Evolutionary conservation across 2,113 vertebrate genomes (phyloP).

Genomic region (Smithornis capensis): DNA sequence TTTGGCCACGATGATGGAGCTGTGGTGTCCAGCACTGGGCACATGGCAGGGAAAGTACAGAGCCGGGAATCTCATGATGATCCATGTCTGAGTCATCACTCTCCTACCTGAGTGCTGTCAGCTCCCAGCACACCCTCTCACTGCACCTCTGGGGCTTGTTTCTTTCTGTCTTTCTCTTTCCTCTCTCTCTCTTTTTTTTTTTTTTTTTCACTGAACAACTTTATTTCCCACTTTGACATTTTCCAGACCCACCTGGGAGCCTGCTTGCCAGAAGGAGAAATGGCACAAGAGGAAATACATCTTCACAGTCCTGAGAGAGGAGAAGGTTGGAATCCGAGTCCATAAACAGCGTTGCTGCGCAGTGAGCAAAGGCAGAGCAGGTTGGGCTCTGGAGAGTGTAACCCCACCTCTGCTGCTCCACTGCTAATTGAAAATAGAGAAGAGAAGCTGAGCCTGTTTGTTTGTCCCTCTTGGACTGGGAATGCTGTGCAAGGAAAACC

Average conservation of each 20-base stretch:
- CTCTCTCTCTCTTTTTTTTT: not conserved
- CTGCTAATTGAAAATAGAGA: not conserved
- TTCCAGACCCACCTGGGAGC: slow-evolving; percentile 67
- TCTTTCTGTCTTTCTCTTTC: not conserved
- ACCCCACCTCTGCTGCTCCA: not conserved
- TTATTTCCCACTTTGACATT: slow-evolving; percentile 71
- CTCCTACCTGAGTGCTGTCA: accelerated
- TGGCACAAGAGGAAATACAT: slow-evolving; percentile 72
- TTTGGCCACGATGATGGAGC: accelerated
- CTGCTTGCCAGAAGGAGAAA: slow-evolving; percentile 69
- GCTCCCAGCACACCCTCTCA: not conserved
- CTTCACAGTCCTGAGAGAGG: slow-evolving; percentile 49
- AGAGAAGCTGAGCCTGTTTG: not conserved
- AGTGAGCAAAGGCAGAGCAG: slow-evolving; percentile 63
- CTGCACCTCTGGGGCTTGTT: not conserved
- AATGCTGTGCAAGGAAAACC: not conserved
- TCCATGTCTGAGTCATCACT: not conserved
- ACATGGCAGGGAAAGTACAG: accelerated
- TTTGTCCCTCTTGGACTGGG: not conserved
- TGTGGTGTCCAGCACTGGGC: accelerated
- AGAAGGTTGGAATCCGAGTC: slow-evolving; percentile 56
- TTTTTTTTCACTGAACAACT: not conserved
- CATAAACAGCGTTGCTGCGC: slow-evolving; percentile 53
- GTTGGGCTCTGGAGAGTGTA: slow-evolving; percentile 63
- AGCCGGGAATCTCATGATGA: not conserved